These are phyloP conservation scores for Phorcus lineatus DNA, from an alignment of 2,888 invertebrate species.

Conservation along the genomic window DNA sequence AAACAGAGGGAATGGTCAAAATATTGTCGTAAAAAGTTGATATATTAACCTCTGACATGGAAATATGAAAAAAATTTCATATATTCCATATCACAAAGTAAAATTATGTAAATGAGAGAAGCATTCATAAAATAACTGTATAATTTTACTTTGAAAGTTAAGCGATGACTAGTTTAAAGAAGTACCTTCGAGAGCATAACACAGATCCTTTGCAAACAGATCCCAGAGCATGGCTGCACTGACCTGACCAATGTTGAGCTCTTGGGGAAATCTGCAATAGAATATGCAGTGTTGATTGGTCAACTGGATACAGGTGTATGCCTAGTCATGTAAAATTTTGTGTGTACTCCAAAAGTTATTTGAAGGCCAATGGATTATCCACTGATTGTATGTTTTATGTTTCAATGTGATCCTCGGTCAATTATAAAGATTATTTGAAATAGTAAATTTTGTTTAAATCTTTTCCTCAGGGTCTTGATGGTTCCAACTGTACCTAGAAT, in stretches of 20 bases:
- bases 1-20: not conserved
- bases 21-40: too few relatives aligned
- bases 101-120: not conserved
- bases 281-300: too few relatives aligned
- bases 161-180: not conserved
- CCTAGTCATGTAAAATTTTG: too few relatives aligned
- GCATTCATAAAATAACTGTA: not conserved
- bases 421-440: too few relatives aligned
- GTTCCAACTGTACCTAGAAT: too few relatives aligned
- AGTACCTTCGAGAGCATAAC: conserved; percentile 90
- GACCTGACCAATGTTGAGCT: conserved; percentile 97
- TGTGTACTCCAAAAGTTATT: too few relatives aligned
- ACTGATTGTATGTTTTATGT: too few relatives aligned
- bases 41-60: not conserved
- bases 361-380: too few relatives aligned
- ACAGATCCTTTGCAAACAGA: conserved; percentile 92
- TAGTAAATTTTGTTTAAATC: too few relatives aligned
- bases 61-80: not conserved
- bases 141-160: not conserved
- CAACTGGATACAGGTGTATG: too few relatives aligned
- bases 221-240: conserved; percentile 99
- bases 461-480: too few relatives aligned
- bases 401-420: too few relatives aligned
- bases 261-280: conserved; percentile 88
- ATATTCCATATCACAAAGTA: not conserved